Base-by-base conservation (phyloP, 1,140 invertebrate species). In the Drosophila sproati region DNA sequence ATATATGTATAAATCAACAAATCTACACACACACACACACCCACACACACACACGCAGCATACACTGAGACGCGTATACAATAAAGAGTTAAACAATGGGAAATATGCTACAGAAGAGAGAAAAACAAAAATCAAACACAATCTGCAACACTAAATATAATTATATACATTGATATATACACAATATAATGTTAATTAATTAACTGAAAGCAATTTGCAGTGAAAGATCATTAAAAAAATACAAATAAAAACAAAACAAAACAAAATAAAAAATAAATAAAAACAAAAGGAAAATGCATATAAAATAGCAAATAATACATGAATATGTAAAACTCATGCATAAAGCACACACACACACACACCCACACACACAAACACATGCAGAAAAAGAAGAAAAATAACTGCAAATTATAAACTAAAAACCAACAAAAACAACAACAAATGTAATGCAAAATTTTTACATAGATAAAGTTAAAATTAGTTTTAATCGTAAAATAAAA, bases 381-480 rank as follows among this genome's bases (percentile, higher is more conserved):
- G 52, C 29, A 32, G 35, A 34, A 51, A 31, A 31, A 31, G n/a
- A 6, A 64, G 3, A 54, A 35, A 20, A 52, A 69, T 34, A 56
- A 41, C 34, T 35, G 52, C 68, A 72, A 64, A 47, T 45, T 31
- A 32, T 51, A 39, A 48, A 32, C 0, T 51, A 51, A 48, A 29
- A 72, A 34, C 2, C 20, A 20, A 48, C 47, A 10, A 28, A 5
- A 48, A 67, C 3, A 61, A 55, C 6, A 73, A 41, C 28, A 70
- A 70, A 63, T 62, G 66, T 70, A 74, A 74, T 69, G 29, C 71
- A 70, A 74, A 28, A 70, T 47, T 70, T 63, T 70, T 70, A 62
- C 67, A 74, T 73, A 73, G 64, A 51, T 70, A 74, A 73, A 73
- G 60, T 43, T 54, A 73, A 62, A 62, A 31, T 69, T 73, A 73